Conservation (phyloP, 2,797 vertebrate genomes). For the Platalea minor region DNA sequence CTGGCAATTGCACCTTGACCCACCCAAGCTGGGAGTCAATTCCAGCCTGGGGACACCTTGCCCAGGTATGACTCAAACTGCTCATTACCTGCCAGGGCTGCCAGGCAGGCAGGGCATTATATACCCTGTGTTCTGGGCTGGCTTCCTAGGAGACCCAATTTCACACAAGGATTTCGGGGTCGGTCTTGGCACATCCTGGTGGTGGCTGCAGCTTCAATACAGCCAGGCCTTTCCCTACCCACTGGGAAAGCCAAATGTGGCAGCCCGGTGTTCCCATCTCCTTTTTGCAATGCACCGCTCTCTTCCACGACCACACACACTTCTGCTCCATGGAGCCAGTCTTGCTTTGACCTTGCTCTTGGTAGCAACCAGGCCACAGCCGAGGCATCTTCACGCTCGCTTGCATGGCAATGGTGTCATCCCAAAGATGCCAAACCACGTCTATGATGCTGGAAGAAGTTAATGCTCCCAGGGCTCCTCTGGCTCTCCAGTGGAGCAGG, state of each 20-base stretch:
- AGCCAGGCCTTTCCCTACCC: background rate
- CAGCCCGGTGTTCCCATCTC: background rate
- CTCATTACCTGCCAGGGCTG: background rate
- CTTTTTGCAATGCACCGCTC: background rate
- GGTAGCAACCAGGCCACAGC: background rate
- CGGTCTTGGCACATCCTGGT: background rate
- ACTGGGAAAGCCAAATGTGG: background rate
- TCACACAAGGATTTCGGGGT: background rate
- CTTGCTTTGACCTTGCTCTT: background rate
- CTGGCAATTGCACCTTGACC: background rate
- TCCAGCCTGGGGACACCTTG: background rate
- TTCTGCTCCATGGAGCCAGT: accelerated
- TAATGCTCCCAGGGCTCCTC: background rate
- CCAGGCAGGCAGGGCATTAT: background rate
- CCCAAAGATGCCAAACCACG: background rate
- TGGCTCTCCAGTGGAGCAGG: background rate
- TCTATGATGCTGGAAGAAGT: background rate
- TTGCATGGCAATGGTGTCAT: background rate
- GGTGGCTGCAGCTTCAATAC: background rate
- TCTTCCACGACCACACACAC: background rate
- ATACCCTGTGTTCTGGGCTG: background rate
- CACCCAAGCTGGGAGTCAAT: background rate
- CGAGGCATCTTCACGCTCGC: accelerated
- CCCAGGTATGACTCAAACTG: constrained; percentile 12
- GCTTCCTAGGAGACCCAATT: background rate